Evolutionary conservation across 64 coral and sea anemone species (phyloP), one percentile per base, ranked within the genome.

Genomic region (Acropora tenuis): DNA sequence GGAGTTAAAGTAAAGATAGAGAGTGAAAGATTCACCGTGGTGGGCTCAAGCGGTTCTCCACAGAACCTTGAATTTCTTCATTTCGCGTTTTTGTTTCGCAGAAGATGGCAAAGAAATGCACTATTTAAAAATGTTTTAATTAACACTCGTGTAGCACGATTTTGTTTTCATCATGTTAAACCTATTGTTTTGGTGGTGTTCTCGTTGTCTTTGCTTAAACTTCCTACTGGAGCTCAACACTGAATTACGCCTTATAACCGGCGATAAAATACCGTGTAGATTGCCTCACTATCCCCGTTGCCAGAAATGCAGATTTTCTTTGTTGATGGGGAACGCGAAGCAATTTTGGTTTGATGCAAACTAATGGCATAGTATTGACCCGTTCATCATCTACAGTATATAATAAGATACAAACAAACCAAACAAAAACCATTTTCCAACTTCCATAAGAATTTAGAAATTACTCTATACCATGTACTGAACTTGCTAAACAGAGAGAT

Each of bases 281-380:
- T 69, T 15, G 67, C 67, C 67, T 1, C 15, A 69, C 67, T 69
- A 69, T 69, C 67, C 67, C 3, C 67, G 67, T 69, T 18, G 67
- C 67, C 67, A 69, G 67, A 69, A 69, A 69, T 69, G 67, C 10
- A 20, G 67, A 69, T 69, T 69, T 18, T 20, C 67, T 4, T 2
- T 69, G 13, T 69, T 15, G 67, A 69, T 69, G 67, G 67, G 50
- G 67, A 69, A 69, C 67, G 67, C 67, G 19, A 69, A 4, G 67
- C 67, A 69, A 69, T 69, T 69, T 69, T 69, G 67, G 67, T 69
- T 69, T 69, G 67, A 69, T 69, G 67, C 67, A 69, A 69, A 69
- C 67, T 69, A 69, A 20, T 69, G 67, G 3, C 67, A 69, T 69
- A 69, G 67, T 69, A 69, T 69, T 69, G 67, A 69, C 67, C 13